Evolutionary conservation across 2,888 invertebrate genomes (phyloP), one percentile per base, ranked within the genome.

Genomic region (Tenthredo mesomela): DNA sequence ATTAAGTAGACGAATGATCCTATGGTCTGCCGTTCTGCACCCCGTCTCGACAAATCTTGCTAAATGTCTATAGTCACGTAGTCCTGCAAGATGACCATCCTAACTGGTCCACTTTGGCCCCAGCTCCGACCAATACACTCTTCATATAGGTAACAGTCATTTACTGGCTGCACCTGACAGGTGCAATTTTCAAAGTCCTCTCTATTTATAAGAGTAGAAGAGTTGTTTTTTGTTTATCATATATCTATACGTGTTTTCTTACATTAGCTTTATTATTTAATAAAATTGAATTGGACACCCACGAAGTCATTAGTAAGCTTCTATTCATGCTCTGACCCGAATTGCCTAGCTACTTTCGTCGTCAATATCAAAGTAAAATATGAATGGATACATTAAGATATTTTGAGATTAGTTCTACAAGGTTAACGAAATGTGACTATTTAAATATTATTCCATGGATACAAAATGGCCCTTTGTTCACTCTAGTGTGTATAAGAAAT

Each of bases 1-100:
- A 73, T 85, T 85, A 85, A 85, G 47, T 82, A 85, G 84, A 85
- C 80, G 70, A 82, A 82, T 82, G 67, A 78, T 80, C 70, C 80
- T 47, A 9, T 25, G 78, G 78, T 37, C 37, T 29, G 1, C 4
- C 82, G 67, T 67, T 82, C 67, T 50, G 21, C 78, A 67, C 67
- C 67, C 82, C 67, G 82, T 82, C 82, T 70, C 65, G 50, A 80
- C 80, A 80, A 82, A 82, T 82, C 82, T 82, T 40, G 82, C 67
- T 47, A 80, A 80, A 80, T 80, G 58, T 61, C 80, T 15, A 80
- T 61, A 80, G 80, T 37, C 80, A 61, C 80, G 21, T 80, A 50
- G 80, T 61, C 61, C 25, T 61, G 40, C 21, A 40, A 61, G 61
- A 80, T 80, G 61, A 80, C 80, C 61, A 40, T 58, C 61, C 61